Evolutionary conservation across 2,113 vertebrate genomes (phyloP), one percentile per base, ranked within the genome.

Genomic region (Sporophila hypoxantha): DNA sequence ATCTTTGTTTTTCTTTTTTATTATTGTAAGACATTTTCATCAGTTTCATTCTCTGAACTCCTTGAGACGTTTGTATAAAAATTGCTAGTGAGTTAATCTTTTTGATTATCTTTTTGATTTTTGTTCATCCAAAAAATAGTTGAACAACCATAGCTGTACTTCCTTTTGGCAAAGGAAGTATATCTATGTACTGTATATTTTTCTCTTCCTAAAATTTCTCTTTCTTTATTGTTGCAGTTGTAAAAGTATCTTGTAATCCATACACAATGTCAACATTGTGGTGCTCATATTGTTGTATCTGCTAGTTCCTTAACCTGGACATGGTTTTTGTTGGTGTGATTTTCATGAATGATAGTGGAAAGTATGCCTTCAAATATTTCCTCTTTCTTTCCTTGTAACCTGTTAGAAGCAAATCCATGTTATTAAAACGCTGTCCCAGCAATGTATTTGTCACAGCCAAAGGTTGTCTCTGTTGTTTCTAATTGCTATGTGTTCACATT

Each of bases 61-160:
- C 97, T 97, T 98, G 98, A 98, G 97, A 98, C 96, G 96, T 97
- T 96, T 98, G 87, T 97, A 97, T 98, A 99, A 97, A 98, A 94
- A 94, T 71, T 97, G 98, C 96, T 98, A 98, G 98, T 98, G 98
- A 98, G 98, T 98, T 89, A 83, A 92, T 84, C 50, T 92, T 46
- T n/a, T n/a, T n/a, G n/a, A n/a, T n/a, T 87, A 41, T 82, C 93
- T 89, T 94, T 96, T 91, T 56, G 13, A 90, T 61, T 93, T 94
- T 83, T 73, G 29, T 41, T n/a, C 11, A 2, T 65, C 32, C 37
- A 73, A 57, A 91, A 62, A 70, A 25, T 52, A 85, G 34, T n/a
- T 67, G 23, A 77, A 50, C 27, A 82, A 60, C 53, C 5, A 3
- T 94, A 93, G 19, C 25, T 92, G 23, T 53, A 57, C 11, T 61